Percentiles rank a stretch among this genome's conserved stretches.
These are phyloP conservation scores for Sylvicola fuscatus DNA, from an alignment of 2,888 invertebrate species.

Conservation along the genomic window DNA sequence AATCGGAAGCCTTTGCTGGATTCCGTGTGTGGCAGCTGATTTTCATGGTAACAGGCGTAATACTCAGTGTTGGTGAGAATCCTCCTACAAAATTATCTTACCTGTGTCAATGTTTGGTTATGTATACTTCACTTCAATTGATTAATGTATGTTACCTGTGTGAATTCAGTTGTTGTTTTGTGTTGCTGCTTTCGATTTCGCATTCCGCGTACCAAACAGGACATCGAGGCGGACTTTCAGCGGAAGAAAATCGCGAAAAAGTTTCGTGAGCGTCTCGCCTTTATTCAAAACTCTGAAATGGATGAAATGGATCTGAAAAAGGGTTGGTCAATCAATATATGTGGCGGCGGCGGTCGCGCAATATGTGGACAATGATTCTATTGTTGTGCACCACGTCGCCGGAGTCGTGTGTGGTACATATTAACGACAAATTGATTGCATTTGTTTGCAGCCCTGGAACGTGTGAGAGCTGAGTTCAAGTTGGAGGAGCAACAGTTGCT, in stretches of 20 bases:
- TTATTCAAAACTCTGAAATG: slow-evolving; percentile 71
- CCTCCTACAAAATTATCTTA: slow-evolving; percentile 1
- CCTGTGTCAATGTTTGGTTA: slow-evolving; percentile 4
- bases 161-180: slow-evolving; percentile 49
- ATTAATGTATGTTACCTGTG: slow-evolving; percentile 3
- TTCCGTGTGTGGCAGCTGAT: slow-evolving; percentile 68
- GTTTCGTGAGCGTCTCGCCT: slow-evolving; percentile 59
- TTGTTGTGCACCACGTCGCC: no score
- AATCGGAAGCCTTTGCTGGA: slow-evolving; percentile 33
- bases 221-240: slow-evolving; percentile 84
- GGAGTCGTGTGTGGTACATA: no score
- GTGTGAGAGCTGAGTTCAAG: no score
- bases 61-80: slow-evolving; percentile 37
- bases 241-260: slow-evolving; percentile 62
- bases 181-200: slow-evolving; percentile 84
- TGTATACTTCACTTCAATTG: background rate
- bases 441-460: no score
- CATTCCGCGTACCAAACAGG: slow-evolving; percentile 84
- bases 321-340: slow-evolving; percentile 13
- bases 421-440: no score
- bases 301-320: slow-evolving; percentile 33
- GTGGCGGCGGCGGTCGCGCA: no score
- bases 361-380: no score
- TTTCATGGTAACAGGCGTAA: slow-evolving; percentile 42
- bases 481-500: no score